Evolutionary conservation across 2,113 vertebrate species (phyloP).

Genomic region (Butorides virescens): DNA sequence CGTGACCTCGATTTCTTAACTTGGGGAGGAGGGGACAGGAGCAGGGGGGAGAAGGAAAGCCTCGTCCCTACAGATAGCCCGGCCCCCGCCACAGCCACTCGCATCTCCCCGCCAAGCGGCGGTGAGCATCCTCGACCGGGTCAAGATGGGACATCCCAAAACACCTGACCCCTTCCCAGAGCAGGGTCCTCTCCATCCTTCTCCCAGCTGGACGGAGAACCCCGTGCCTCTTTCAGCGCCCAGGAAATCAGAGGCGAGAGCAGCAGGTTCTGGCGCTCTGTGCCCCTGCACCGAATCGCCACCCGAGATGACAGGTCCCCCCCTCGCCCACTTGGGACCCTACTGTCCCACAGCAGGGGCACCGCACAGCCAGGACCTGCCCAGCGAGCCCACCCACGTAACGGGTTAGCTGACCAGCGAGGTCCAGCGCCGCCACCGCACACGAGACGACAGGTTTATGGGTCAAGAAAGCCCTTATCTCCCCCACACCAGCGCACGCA

Average conservation of each 20-base stretch:
- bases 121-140: accelerated
- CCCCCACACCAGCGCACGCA: background rate
- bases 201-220: background rate
- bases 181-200: background rate
- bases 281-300: accelerated
- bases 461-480: background rate
- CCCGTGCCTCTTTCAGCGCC: accelerated
- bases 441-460: background rate
- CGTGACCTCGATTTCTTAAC: constrained; percentile 63
- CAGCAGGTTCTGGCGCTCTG: background rate
- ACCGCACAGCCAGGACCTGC: background rate
- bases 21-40: constrained; percentile 30
- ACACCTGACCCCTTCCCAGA: background rate
- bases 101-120: background rate
- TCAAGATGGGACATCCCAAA: background rate
- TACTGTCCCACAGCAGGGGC: background rate
- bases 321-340: background rate
- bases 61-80: background rate
- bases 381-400: background rate
- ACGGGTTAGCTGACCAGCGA: background rate
- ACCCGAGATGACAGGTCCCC: accelerated
- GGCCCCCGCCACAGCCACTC: background rate
- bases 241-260: too few relatives aligned
- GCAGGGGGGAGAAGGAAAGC: background rate
- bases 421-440: constrained; percentile 10